Percentiles rank a stretch among this genome's conserved stretches.
Conservation (phyloP, 2,113 vertebrate species). For the Blennius ocellaris region DNA sequence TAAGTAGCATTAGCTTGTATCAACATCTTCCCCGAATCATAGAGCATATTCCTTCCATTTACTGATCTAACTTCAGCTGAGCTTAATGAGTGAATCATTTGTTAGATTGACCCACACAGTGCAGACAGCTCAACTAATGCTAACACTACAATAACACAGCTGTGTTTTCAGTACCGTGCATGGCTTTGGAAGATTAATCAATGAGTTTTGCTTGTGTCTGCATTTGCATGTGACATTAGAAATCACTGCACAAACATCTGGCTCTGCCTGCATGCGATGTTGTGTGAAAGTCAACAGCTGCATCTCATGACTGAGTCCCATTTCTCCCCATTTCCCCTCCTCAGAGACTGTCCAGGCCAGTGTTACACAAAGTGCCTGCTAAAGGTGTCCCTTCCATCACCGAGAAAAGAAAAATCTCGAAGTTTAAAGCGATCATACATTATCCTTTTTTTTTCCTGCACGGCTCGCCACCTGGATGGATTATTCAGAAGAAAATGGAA, state of each 20-base stretch:
- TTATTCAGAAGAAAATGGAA: slow-evolving; percentile 59
- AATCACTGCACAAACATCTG: slow-evolving; percentile 36
- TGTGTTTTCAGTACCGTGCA: background rate
- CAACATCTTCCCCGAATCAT: no score
- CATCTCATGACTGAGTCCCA: slow-evolving; percentile 19
- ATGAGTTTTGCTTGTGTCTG: background rate
- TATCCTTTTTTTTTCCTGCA: slow-evolving; percentile 6
- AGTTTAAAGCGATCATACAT: slow-evolving; percentile 17
- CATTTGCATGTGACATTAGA: slow-evolving; percentile 42
- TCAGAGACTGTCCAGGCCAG: background rate
- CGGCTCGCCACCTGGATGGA: slow-evolving; percentile 39
- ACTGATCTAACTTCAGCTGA: no score
- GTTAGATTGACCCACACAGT: no score
- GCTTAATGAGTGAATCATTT: no score
- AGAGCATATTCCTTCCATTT: no score
- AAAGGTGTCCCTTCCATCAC: background rate
- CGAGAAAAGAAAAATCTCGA: background rate
- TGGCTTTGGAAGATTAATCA: background rate
- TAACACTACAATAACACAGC: no score
- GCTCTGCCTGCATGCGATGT: background rate
- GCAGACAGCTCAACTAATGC: no score
- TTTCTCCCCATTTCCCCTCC: background rate
- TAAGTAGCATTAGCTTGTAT: no score
- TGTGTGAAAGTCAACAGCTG: slow-evolving; percentile 22
- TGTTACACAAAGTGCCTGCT: background rate